Evolutionary conservation across 1,140 invertebrate genomes (phyloP).

Genomic region (Anastrepha ludens): DNA sequence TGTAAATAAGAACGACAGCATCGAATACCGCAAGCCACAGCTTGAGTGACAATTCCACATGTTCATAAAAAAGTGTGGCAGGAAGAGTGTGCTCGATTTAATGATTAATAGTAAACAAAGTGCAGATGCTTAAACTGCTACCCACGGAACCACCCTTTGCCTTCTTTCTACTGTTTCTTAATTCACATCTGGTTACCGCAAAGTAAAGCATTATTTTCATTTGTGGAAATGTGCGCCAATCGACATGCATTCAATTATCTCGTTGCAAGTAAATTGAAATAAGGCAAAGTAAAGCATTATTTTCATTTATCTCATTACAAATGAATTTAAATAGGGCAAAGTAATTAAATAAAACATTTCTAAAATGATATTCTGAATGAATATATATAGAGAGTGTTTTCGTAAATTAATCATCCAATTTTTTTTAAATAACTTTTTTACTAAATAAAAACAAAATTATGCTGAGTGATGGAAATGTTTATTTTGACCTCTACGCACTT

Average conservation of each 20-base stretch:
- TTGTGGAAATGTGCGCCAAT: slow-evolving; percentile 4
- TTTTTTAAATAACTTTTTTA: too few relatives aligned
- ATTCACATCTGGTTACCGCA: background rate
- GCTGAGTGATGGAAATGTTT: too few relatives aligned
- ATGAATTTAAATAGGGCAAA: background rate
- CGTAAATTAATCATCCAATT: too few relatives aligned
- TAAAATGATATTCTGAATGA: too few relatives aligned
- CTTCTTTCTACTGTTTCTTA: background rate
- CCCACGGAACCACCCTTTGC: background rate
- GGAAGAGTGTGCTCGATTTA: background rate
- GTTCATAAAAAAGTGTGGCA: slow-evolving; percentile 14
- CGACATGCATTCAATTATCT: background rate
- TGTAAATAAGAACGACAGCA: slow-evolving; percentile 18
- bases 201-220: slow-evolving; percentile 18
- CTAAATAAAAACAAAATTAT: too few relatives aligned
- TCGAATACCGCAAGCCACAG: slow-evolving; percentile 39
- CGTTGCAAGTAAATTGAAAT: background rate
- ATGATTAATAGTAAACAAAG: background rate
- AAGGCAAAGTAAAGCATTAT: background rate
- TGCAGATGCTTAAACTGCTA: background rate
- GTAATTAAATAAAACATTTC: too few relatives aligned
- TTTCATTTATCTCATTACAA: background rate
- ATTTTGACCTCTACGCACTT: too few relatives aligned
- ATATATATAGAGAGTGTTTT: too few relatives aligned
- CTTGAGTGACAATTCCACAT: background rate